Conservation (phyloP, 2,888 invertebrate genomes). For the Chorisops tibialis region DNA sequence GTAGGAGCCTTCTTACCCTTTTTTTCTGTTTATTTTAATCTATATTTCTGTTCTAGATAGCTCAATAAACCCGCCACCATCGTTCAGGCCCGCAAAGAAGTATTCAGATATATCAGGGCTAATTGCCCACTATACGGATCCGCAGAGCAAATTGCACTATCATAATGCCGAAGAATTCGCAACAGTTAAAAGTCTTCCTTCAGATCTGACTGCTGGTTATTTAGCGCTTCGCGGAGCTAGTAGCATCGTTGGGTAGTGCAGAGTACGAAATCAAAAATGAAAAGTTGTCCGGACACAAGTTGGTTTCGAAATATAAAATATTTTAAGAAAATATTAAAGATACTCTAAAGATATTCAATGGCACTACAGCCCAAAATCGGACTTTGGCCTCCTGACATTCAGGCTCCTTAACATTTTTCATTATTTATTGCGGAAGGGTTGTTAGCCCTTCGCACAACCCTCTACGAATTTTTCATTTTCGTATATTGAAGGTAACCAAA, state of each 20-base stretch:
- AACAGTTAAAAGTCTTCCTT: slow-evolving; percentile 79
- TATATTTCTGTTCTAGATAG: slow-evolving; percentile 59
- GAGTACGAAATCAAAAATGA: too few species aligned
- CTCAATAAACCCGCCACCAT: slow-evolving; percentile 86
- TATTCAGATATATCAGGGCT: slow-evolving; percentile 91
- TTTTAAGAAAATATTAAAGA: too few species aligned
- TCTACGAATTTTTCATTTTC: too few species aligned
- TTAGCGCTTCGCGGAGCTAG: slow-evolving; percentile 79
- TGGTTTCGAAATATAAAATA: too few species aligned
- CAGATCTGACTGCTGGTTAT: slow-evolving; percentile 89
- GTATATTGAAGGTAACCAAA: too few species aligned
- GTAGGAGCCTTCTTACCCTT: slow-evolving; percentile 52
- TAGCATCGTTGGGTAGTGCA: slow-evolving; percentile 66
- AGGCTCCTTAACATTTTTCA: too few species aligned
- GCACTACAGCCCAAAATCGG: too few species aligned
- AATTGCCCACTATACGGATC: slow-evolving; percentile 83
- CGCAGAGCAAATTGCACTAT: slow-evolving; percentile 83
- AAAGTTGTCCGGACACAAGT: too few species aligned
- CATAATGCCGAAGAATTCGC: slow-evolving; percentile 84
- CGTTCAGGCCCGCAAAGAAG: slow-evolving; percentile 86
- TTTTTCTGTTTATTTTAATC: slow-evolving; percentile 11
- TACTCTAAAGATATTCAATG: too few species aligned
- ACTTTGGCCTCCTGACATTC: too few species aligned
- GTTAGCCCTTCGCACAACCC: too few species aligned
- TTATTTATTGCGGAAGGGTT: too few species aligned